Base-by-base conservation (phyloP, 2,113 vertebrate genomes). In the Pseudorhombus dupliciocellatus region DNA sequence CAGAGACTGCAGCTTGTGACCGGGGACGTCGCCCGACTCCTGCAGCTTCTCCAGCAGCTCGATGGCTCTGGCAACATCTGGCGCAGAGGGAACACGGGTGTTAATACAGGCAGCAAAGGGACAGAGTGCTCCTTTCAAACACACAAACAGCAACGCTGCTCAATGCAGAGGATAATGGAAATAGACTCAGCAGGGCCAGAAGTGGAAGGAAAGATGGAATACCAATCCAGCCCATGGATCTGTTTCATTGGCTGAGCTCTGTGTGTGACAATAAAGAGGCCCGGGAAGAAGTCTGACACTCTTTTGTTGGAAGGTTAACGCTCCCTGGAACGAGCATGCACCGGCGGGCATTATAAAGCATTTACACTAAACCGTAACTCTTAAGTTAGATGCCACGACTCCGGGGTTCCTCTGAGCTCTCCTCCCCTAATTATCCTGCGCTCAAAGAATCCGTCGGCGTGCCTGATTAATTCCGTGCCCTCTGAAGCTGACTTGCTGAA, bases 11-110 rank as follows among this genome's bases (percentile, higher is more conserved):
- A 99, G 93, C 81, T 99, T 99, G 85, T 98, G 96, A 21, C 96
- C 96, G 20, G 98, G 98, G 80, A 99, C 94, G 73, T 97, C 97
- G 73, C 97, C 96, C 16, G 96, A 96, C 84, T 98, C 96, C 92
- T 99, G 97, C 61, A 99, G 93, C 89, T 98, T 98, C 92, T 99
- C 97, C 92, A 99, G 92, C 88, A 99, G 90, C 88, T 99, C 97
- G 70, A 99, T 97, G 48, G 97, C 98, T 90, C 97, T 94, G 75
- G 96, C 93, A 90, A 99, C 96, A 94, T 99, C 98, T 99, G 90
- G 79, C 42, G 21, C 31, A 66, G 58, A 65, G 42, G 18, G 42
- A 20, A 37, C 34, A 37, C 9, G 2, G 56, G 12, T 10, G 42
- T 70, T 66, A 80, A 55, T 51, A 15, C 10, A 2, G 26, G 16